Conservation (phyloP, 2,113 vertebrate genomes). For the Microcebus griseorufus region DNA sequence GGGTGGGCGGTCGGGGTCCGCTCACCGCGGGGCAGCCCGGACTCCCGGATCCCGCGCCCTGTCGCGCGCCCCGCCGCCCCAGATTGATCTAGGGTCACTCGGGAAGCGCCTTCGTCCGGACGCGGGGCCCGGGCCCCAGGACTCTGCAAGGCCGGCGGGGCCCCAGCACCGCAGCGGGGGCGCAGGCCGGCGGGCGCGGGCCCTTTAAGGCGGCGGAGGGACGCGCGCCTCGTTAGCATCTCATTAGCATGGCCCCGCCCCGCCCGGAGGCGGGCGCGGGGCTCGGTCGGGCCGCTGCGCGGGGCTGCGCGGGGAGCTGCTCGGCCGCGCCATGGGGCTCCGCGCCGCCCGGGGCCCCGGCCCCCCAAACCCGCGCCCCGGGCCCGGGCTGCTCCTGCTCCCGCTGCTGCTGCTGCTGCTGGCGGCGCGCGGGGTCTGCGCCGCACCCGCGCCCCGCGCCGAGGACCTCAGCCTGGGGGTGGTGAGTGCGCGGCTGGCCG, state of each 20-base stretch:
- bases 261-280: background rate
- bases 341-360: conserved; percentile 24
- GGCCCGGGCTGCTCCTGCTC: background rate
- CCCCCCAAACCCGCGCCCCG: background rate
- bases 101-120: background rate
- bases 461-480: conserved; percentile 92
- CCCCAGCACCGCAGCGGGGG: background rate
- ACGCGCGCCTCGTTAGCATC: background rate
- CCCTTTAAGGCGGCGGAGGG: conserved; percentile 48
- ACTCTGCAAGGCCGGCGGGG: background rate
- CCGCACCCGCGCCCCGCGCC: conserved; percentile 83
- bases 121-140: background rate
- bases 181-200: background rate
- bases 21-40: no score
- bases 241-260: conserved; percentile 17
- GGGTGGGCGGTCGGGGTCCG: background rate
- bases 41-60: background rate
- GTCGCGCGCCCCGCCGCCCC: background rate
- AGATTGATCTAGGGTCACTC: background rate
- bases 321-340: background rate
- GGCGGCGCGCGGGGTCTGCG: conserved; percentile 74
- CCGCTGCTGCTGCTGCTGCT: conserved; percentile 70
- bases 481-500: conserved; percentile 86
- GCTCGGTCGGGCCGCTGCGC: background rate
- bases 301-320: background rate